Base-by-base conservation (phyloP, 2,797 vertebrate species). In the Sternotherus odoratus region DNA sequence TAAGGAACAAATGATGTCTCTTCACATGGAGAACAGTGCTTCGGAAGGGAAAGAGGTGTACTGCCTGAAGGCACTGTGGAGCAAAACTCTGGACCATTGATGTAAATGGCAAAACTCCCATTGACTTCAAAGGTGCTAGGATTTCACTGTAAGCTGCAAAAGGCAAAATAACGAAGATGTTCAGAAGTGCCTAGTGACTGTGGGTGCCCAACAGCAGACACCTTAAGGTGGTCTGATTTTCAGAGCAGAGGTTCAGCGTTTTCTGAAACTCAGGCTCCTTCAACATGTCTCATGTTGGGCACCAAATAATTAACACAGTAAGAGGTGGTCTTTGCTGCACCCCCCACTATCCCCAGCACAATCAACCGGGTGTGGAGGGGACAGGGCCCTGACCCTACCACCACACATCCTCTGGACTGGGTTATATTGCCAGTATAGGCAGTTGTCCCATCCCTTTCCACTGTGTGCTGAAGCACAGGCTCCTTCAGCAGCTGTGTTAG, bases 81-180 rank as follows among this genome's bases (percentile, higher is more conserved):
- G 43, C 12, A 86, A 66, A 36, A 24, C 54, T 93, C 51, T 57
- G 85, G 83, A 30, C 39, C 63, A 86, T 5, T 30, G 16, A 87
- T 5, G 11, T 57, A 66, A 86, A 57, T 36, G 83, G 87, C 17
- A n/a, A 26, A 83, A 79, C 81, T 94, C 72, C 74, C 85, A 23
- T 33, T 80, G 63, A 84, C 87, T 91, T 80, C 43, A 81, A 54
- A 51, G 85, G 8, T 43, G 53, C 1, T 39, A 1, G 8, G 50
- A 91, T 94, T 89, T 94, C 51, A 77, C 80, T 85, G 81, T 17
- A 81, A 69, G 66, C 10, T 36, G 33, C 79, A 84, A 87, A 87
- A 56, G 24, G 1, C 24, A n/a, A 86, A 93, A 33, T 11, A 33
- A 46, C 12, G 12, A 43, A 26, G 39, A 74, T 74, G 46, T 74